Conservation (phyloP, 2,113 vertebrate genomes). For the Gasterosteus aculeatus region DNA sequence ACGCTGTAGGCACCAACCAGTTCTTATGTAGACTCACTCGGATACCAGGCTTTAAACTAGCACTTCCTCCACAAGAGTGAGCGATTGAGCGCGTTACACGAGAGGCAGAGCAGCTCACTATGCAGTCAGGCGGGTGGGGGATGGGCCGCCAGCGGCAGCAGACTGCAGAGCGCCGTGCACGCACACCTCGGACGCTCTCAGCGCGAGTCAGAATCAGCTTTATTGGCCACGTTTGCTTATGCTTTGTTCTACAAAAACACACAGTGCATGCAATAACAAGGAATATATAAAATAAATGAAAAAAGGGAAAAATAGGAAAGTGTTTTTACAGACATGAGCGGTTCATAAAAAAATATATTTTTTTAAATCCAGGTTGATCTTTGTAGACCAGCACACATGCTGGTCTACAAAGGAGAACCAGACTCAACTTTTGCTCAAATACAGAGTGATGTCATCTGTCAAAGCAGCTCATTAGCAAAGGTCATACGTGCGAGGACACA, state of each 20-base stretch:
- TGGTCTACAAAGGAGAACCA: neutral
- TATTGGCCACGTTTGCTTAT: too few relatives aligned
- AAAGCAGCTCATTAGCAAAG: neutral
- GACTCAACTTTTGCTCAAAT: neutral
- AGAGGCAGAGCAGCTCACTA: conserved; percentile 30
- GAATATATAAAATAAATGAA: too few relatives aligned
- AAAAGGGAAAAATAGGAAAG: too few relatives aligned
- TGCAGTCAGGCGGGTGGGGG: conserved; percentile 63
- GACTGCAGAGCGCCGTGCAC: conserved; percentile 45
- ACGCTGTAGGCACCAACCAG: neutral
- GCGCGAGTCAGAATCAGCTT: neutral
- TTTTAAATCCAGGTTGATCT: neutral
- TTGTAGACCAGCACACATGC: neutral
- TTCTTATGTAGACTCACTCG: neutral
- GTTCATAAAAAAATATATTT: neutral
- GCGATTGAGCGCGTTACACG: conserved; percentile 2
- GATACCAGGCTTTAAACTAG: neutral
- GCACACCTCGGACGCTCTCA: neutral
- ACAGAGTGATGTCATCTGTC: neutral
- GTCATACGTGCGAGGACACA: neutral
- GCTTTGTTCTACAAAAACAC: too few relatives aligned
- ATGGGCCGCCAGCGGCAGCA: conserved; percentile 62
- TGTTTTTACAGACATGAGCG: neutral
- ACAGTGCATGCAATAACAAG: too few relatives aligned
- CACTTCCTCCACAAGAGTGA: conserved; percentile 20